Evolutionary conservation across 2,797 vertebrate species (phyloP).

Genomic region (Enteromius mattozi): DNA sequence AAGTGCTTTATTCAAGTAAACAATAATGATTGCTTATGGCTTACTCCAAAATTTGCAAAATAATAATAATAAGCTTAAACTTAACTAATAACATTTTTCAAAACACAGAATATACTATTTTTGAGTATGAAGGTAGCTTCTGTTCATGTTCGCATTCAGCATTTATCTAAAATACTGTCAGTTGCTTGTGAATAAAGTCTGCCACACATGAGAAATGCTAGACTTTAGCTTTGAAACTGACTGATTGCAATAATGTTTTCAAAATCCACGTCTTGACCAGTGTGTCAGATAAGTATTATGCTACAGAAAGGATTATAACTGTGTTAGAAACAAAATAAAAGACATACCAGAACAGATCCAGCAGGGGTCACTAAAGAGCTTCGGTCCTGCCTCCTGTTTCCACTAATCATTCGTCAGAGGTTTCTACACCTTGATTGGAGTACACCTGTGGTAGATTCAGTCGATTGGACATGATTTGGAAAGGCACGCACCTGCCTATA

Average conservation of each 20-base stretch:
- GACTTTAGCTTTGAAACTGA: neutral
- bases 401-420: neutral
- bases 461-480: neutral
- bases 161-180: neutral
- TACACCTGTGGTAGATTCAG: neutral
- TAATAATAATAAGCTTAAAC: neutral
- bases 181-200: neutral
- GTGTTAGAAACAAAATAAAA: neutral
- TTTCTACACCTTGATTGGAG: neutral
- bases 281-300: too few relatives aligned
- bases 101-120: neutral
- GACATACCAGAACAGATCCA: neutral
- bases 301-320: neutral
- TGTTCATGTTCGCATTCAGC: neutral
- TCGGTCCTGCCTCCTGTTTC: neutral
- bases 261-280: neutral
- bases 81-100: neutral
- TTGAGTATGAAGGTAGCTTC: neutral
- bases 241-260: neutral
- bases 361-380: conserved; percentile 53
- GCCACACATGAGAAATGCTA: neutral
- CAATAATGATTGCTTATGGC: neutral
- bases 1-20: neutral
- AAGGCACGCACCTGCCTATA: neutral
- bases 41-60: neutral